These are phyloP conservation scores for Temnothorax unifasciatus DNA, from an alignment of 2,888 invertebrate genomes.

Conservation along the genomic window DNA sequence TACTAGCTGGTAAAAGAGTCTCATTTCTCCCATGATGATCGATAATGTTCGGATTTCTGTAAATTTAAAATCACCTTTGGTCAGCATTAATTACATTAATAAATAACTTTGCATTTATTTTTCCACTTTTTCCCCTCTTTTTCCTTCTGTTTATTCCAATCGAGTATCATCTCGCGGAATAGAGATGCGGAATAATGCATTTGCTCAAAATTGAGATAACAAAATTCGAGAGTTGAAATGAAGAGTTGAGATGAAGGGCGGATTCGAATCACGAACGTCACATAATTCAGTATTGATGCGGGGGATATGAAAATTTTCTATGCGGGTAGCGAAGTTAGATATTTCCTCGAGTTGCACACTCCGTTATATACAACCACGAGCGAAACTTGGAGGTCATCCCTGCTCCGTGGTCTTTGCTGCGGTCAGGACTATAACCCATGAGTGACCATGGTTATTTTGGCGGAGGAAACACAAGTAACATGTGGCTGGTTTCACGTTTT, in stretches of 20 bases:
- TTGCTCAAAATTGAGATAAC: constrained; percentile 7
- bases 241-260: background rate
- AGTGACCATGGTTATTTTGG: constrained; percentile 57
- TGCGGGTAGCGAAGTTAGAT: constrained; percentile 42
- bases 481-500: constrained; percentile 70
- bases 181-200: background rate
- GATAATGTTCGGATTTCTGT: constrained; percentile 92
- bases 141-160: background rate
- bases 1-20: constrained; percentile 91
- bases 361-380: background rate
- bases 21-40: constrained; percentile 93
- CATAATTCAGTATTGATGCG: constrained; percentile 69
- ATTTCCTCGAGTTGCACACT: constrained; percentile 22
- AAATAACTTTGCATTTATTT: background rate
- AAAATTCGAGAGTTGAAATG: background rate
- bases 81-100: background rate
- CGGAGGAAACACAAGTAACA: constrained; percentile 72
- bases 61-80: constrained; percentile 3
- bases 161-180: background rate
- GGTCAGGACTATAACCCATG: constrained; percentile 15
- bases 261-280: constrained; percentile 69
- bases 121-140: background rate
- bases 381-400: constrained; percentile 31
- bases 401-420: constrained; percentile 24
- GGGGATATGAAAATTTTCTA: constrained; percentile 40